A percentile compares a stretch with the other conserved stretches of the same genome.
Conservation (phyloP, 2,113 vertebrate genomes). For the Gopherus flavomarginatus region DNA sequence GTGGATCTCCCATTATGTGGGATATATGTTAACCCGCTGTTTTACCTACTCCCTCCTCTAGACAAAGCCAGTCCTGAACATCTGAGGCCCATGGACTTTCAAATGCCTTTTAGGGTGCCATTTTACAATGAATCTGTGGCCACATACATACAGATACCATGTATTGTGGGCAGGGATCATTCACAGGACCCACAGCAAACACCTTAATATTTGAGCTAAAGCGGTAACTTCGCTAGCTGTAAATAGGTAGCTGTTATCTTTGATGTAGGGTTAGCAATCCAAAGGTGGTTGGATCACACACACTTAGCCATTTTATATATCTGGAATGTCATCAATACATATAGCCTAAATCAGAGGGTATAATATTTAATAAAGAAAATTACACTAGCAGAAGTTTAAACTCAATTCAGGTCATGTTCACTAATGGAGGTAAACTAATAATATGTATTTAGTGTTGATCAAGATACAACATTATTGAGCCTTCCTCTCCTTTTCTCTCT, state of each 20-base stretch:
- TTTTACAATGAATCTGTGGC: background rate
- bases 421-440: background rate
- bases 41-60: background rate
- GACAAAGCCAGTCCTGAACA: background rate
- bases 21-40: background rate
- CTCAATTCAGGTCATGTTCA: background rate
- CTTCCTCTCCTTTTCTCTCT: background rate
- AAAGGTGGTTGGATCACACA: background rate
- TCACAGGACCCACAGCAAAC: background rate
- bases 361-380: background rate
- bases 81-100: background rate
- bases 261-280: background rate
- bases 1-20: background rate
- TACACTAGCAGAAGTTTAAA: background rate
- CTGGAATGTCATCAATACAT: background rate
- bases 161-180: fast-evolving
- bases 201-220: background rate
- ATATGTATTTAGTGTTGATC: background rate
- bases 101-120: fast-evolving
- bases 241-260: background rate
- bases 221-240: background rate
- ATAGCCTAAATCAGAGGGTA: background rate
- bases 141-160: fast-evolving
- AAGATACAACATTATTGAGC: background rate
- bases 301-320: background rate